Percentiles rank a stretch among this genome's conserved stretches.
Conservation (phyloP, 2,113 vertebrate genomes). For the Diglossa brunneiventris region DNA sequence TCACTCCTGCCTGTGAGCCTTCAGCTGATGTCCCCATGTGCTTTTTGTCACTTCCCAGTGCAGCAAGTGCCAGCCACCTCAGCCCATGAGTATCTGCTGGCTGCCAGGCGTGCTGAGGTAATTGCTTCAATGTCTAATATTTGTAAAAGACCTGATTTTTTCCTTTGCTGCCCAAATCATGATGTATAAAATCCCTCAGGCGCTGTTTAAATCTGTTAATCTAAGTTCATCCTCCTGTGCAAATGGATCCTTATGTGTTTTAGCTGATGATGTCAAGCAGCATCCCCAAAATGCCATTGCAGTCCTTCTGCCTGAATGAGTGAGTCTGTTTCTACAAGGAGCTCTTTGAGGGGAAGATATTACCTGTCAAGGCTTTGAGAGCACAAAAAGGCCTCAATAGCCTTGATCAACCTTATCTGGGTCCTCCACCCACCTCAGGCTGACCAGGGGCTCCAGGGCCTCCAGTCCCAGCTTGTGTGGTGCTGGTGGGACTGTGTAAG, state of each 20-base stretch:
- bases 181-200: background rate
- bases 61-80: background rate
- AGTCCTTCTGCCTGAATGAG: constrained; percentile 30
- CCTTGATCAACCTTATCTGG: background rate
- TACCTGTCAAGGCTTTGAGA: background rate
- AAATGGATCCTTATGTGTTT: constrained; percentile 24
- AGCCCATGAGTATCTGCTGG: fast-evolving
- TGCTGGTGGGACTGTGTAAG: background rate
- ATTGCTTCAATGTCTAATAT: background rate
- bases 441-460: background rate
- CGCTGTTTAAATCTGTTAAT: background rate
- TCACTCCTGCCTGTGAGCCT: background rate
- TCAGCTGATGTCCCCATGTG: background rate
- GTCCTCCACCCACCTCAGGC: fast-evolving
- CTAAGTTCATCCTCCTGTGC: background rate
- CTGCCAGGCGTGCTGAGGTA: background rate
- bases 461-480: background rate
- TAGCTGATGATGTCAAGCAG: constrained; percentile 17
- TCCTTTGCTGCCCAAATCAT: background rate
- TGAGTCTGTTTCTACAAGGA: background rate
- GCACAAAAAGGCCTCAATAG: background rate
- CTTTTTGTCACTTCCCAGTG: background rate
- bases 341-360: background rate
- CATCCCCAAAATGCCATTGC: background rate
- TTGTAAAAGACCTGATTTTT: background rate